Percentiles rank a stretch among this genome's conserved stretches.
These are phyloP conservation scores for Deroplatys truncata DNA, from an alignment of 2,888 invertebrate species.

Conservation along the genomic window DNA sequence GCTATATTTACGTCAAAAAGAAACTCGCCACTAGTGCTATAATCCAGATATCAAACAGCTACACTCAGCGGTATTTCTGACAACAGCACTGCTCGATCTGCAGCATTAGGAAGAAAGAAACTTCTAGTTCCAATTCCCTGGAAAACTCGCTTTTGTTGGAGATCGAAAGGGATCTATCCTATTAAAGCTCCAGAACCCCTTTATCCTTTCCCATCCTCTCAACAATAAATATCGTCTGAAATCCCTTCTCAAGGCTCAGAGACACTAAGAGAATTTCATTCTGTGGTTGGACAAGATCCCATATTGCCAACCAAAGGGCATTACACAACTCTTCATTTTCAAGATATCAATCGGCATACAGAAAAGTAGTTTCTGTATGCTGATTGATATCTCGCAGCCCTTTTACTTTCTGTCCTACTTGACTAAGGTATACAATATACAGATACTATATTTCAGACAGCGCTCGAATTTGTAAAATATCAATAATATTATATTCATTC, in stretches of 20 bases:
- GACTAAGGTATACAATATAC: no score
- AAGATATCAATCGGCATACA: background rate
- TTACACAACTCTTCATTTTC: background rate
- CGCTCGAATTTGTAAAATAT: no score
- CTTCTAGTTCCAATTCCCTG: background rate
- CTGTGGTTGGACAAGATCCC: background rate
- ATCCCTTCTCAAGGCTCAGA: background rate
- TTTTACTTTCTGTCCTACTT: no score
- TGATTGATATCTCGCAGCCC: no score
- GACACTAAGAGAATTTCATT: background rate
- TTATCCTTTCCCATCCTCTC: background rate
- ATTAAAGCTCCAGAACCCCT: background rate
- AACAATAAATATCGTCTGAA: background rate
- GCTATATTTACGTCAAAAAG: no score
- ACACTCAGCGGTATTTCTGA: background rate
- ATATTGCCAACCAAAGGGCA: background rate
- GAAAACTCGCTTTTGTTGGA: background rate
- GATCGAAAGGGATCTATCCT: background rate
- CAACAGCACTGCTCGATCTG: background rate
- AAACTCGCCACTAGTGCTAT: background rate
- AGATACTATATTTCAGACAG: no score
- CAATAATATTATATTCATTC: no score
- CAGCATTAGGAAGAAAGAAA: background rate
- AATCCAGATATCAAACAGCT: background rate
- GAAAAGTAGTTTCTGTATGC: no score